Conservation (phyloP, 2,113 vertebrate species). For the Pseudopipra pipra region DNA sequence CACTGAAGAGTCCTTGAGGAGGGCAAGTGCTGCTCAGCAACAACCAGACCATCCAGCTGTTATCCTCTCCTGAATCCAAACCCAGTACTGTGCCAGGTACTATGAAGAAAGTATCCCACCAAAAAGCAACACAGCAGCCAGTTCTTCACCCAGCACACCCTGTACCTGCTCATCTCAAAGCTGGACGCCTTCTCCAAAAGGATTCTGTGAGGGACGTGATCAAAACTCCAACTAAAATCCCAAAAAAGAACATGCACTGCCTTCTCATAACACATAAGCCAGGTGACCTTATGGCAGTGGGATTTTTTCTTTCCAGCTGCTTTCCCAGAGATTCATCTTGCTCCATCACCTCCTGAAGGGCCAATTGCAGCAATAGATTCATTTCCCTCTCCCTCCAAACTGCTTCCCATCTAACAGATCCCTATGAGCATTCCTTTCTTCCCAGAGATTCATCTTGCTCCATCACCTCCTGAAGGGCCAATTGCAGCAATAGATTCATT, state of each 20-base stretch:
- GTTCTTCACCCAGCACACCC: background rate
- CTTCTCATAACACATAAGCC: background rate
- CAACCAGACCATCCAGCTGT: background rate
- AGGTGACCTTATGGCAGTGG: background rate
- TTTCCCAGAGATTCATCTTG: background rate
- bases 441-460: background rate
- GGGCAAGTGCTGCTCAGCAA: background rate
- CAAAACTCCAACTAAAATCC: background rate
- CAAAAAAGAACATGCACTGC: background rate
- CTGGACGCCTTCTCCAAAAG: background rate
- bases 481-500: background rate
- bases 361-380: background rate
- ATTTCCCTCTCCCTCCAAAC: background rate
- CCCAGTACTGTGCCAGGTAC: background rate
- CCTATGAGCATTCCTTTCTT: background rate
- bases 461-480: background rate
- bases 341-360: background rate
- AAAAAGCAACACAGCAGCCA: background rate
- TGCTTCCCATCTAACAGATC: background rate
- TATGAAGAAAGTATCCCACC: background rate
- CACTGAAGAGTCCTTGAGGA: background rate
- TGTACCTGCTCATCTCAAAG: background rate
- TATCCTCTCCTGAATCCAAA: background rate
- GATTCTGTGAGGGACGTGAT: background rate
- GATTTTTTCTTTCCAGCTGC: background rate